These are phyloP conservation scores for Rhynchonycteris naso DNA, from an alignment of 2,797 vertebrate species.

Conservation along the genomic window DNA sequence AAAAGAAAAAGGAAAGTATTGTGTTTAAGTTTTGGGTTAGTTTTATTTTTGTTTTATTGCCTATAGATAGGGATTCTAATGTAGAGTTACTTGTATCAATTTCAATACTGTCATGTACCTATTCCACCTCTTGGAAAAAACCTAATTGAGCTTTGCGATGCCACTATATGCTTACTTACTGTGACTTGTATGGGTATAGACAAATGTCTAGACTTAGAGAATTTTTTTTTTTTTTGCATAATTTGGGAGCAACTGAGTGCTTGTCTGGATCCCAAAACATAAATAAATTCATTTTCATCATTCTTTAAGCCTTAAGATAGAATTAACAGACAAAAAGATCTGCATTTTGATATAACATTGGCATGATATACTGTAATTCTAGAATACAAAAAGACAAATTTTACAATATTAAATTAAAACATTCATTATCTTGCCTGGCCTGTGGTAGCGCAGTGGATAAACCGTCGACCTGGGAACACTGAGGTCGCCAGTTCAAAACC, in stretches of 20 bases:
- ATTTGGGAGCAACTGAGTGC: neutral
- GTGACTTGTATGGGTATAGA: neutral
- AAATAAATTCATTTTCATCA: neutral
- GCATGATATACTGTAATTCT: neutral
- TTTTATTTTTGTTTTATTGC: neutral
- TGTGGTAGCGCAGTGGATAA: too few relatives aligned
- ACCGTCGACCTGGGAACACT: too few relatives aligned
- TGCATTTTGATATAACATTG: neutral
- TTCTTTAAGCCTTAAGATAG: neutral
- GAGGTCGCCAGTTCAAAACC: too few relatives aligned
- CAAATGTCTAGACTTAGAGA: neutral
- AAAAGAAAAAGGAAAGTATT: neutral
- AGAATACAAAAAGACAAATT: neutral
- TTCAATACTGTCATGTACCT: neutral
- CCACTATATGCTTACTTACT: neutral
- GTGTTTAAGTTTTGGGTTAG: neutral
- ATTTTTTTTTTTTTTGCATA: neutral
- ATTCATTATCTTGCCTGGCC: too few relatives aligned
- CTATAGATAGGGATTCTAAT: neutral
- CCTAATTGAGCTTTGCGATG: neutral
- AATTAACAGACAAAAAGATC: neutral
- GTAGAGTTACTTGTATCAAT: neutral
- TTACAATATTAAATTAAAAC: neutral
- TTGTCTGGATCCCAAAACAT: neutral
- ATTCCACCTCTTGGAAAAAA: neutral